phyloP scores from a whole-genome alignment of 2,113 vertebrate species.

The Phycodurus eques region DNA sequence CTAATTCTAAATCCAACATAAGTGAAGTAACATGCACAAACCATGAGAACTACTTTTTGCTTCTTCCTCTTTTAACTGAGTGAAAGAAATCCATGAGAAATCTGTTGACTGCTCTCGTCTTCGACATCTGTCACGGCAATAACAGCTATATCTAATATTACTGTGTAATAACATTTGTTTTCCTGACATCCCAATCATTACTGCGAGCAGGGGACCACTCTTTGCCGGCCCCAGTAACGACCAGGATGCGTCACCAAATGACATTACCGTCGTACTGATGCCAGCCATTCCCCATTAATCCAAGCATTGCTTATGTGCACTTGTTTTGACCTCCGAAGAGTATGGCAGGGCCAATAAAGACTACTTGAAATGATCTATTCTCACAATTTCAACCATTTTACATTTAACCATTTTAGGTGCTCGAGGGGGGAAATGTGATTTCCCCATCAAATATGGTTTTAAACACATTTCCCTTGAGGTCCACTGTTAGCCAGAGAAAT shows the following conservation, averaged over 20 bases:
- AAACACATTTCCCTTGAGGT: conserved; percentile 60
- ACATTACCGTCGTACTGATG: conserved; percentile 79
- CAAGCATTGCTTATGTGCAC: conserved; percentile 51
- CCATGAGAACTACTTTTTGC: too few relatives aligned
- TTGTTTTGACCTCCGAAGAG: conserved; percentile 59
- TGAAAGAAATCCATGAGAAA: conserved; percentile 35
- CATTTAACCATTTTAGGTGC: conserved; percentile 67
- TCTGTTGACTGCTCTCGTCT: conserved; percentile 51
- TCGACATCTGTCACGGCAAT: conserved; percentile 56
- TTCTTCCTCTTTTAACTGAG: too few relatives aligned
- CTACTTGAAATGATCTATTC: conserved; percentile 71
- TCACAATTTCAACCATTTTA: conserved; percentile 75
- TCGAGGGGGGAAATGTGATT: conserved; percentile 61
- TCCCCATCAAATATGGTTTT: conserved; percentile 53
- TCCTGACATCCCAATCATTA: conserved; percentile 69
- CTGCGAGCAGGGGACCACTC: conserved; percentile 56
- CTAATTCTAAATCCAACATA: not conserved
- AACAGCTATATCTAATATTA: conserved; percentile 65
- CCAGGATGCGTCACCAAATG: conserved; percentile 73
- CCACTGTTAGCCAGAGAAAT: conserved; percentile 44
- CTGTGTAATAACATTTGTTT: conserved; percentile 68
- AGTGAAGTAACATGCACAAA: conserved; percentile 6
- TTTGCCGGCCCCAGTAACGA: conserved; percentile 62
- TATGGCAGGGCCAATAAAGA: conserved; percentile 67
- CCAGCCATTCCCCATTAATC: conserved; percentile 72